A percentile compares a stretch with the other conserved stretches of the same genome.
These are phyloP conservation scores for Trimorus sp. DNA, from an alignment of 2,888 invertebrate genomes.

Conservation along the genomic window DNA sequence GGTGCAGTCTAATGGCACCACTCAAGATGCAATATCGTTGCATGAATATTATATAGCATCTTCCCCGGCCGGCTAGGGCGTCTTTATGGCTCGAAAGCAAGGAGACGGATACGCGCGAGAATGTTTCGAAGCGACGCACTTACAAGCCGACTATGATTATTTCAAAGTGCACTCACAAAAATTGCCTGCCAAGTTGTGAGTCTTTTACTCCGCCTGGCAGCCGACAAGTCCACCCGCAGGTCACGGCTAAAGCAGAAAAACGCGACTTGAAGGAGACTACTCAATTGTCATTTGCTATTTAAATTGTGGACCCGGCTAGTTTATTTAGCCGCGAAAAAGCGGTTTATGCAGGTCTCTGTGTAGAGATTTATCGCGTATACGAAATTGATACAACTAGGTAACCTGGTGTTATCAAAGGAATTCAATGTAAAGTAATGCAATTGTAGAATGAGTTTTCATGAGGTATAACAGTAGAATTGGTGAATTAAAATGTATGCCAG, in stretches of 20 bases:
- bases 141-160: conserved; percentile 76
- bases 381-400: too few relatives aligned
- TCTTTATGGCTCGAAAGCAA: conserved; percentile 62
- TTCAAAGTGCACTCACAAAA: conserved; percentile 79
- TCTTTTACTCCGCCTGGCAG: conserved; percentile 44
- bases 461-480: too few relatives aligned
- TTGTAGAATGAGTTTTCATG: too few relatives aligned
- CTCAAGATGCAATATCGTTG: conserved; percentile 79
- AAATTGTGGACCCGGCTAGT: conserved; percentile 18
- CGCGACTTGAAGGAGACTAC: conserved; percentile 29
- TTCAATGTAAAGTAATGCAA: too few relatives aligned
- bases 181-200: conserved; percentile 77
- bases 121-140: conserved; percentile 67
- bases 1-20: conserved; percentile 76
- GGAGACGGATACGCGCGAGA: conserved; percentile 65
- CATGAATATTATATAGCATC: conserved; percentile 79
- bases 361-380: too few relatives aligned
- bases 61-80: conserved; percentile 63
- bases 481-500: not conserved
- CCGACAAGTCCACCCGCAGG: conserved; percentile 21
- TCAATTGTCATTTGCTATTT: conserved; percentile 47
- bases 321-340: too few relatives aligned
- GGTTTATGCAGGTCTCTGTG: too few relatives aligned
- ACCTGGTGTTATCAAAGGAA: too few relatives aligned
- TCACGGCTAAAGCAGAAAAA: conserved; percentile 20